Base-by-base conservation (phyloP, 2,113 vertebrate genomes). In the Fukomys damarensis region DNA sequence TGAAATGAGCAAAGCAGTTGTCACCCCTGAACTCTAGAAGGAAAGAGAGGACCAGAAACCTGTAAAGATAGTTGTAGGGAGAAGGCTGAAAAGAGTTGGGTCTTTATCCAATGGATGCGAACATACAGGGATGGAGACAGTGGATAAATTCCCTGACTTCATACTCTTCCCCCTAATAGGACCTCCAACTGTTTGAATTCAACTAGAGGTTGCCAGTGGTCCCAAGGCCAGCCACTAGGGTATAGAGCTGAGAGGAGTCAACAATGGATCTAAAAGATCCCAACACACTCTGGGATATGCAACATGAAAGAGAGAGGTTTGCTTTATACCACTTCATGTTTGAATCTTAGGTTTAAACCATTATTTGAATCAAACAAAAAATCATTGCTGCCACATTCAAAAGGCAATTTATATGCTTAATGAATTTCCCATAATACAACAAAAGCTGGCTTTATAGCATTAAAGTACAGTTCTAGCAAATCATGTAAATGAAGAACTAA, bases 361-460 rank as follows among this genome's bases (percentile, higher is more conserved):
- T 35, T 28, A 58, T 24, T 19, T 66, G n/a, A 84, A 87, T 87
- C 79, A 95, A 96, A 66, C 14, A 59, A 24, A 86, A 63, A 94
- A 68, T 30, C 66, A 2, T 43, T 83, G 26, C 13, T 30, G 5
- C 6, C 11, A 74, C 16, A 70, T 80, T 82, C 30, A 91, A 79
- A 88, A n/a, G 43, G 13, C 28, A 94, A 94, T 24, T 63, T 91
- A 59, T 9, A 76, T 90, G 19, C 58, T 49, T 68, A 61, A 46
- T n/a, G 72, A 49, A 65, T 68, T 86, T 89, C 46, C 14, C 32
- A 59, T 70, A 12, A 72, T 63, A 84, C 56, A 22, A 84, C 41
- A 66, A 93, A 84, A 77, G 24, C 14, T 83, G 41, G 93, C 72
- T 86, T 77, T 35, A 79, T 12, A 79, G 52, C n/a, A 65, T 83